Evolutionary conservation across 2,113 vertebrate species (phyloP), one percentile per base, ranked within the genome.

Genomic region (Phocoena phocoena): DNA sequence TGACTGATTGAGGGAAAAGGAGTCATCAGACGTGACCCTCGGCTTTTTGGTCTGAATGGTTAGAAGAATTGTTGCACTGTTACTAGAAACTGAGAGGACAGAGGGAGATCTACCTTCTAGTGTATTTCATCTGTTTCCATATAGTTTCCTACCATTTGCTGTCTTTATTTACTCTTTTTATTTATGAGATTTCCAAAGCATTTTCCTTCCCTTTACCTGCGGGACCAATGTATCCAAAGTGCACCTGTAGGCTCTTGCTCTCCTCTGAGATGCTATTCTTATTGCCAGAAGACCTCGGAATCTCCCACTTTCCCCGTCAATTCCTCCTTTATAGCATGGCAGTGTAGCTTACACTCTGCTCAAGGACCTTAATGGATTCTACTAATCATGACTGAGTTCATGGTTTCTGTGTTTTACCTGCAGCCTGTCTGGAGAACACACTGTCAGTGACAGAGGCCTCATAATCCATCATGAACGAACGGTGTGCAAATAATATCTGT

Each of bases 121-220:
- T 41, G 5, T 90, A 36, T 41, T 81, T 41, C 7, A 67, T 44
- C 26, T 31, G 0, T 81, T 84, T 90, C 28, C 95, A 63, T 26
- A 36, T 2, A 83, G 18, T 5, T 55, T 47, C 26, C 28, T 84
- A 7, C 11, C 11, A 6, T 36, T 53, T 18, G 11, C 28, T 88
- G 50, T 44, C 41, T 96, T 73, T 41, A 67, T 70, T 86, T 91
- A 31, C 33, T 84, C n/a, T 55, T 88, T 90, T 94, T 83, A 36
- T 88, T 65, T 80, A 77, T 60, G 31, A 90, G 13, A 88, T 53
- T 93, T 88, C 50, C 36, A 70, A 15, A 81, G n/a, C 33, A 28
- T 76, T 96, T 94, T 63, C n/a, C 25, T 80, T 70, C 50, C 86
- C 36, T 90, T 92, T 74, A 50, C 36, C 55, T 71, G 2, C 2